Percentiles rank a stretch among this genome's conserved stretches.
Conservation (phyloP, 2,113 vertebrate genomes). For the Python bivittatus region DNA sequence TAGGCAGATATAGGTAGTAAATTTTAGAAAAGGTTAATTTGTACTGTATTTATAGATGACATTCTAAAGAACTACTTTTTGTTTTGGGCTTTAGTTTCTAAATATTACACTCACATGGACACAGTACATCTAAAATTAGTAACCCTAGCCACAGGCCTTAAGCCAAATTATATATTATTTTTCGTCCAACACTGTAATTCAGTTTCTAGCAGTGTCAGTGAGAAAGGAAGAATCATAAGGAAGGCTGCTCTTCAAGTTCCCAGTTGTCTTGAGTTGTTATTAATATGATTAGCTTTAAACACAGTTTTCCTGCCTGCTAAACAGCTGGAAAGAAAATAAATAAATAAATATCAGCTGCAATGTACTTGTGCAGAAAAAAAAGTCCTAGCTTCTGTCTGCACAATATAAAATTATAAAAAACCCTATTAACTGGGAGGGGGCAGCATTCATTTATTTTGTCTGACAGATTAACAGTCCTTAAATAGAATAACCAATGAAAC, state of each 20-base stretch:
- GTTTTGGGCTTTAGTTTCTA: not conserved
- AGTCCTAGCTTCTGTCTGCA: not conserved
- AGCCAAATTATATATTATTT: not conserved
- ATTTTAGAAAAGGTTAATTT: conserved; percentile 5
- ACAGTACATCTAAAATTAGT: not conserved
- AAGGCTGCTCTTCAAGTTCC: conserved; percentile 21
- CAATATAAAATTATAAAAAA: not conserved
- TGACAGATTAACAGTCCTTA: not conserved
- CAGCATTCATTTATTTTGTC: not conserved
- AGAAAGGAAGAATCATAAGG: conserved; percentile 30
- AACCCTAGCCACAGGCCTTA: not conserved
- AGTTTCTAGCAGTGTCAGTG: conserved; percentile 24
- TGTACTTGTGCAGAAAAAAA: not conserved
- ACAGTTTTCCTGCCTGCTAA: conserved; percentile 8
- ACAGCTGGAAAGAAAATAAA: not conserved
- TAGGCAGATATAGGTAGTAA: not conserved
- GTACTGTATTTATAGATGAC: conserved; percentile 21
- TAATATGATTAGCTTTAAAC: conserved; percentile 38
- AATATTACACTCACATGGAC: not conserved
- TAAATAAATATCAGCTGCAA: not conserved
- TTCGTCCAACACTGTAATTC: conserved; percentile 30
- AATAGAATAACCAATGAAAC: not conserved
- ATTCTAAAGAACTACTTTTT: not conserved
- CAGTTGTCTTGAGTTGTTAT: conserved; percentile 16
- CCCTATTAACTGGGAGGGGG: not conserved